Evolutionary conservation across 1,140 invertebrate genomes (phyloP), one percentile per base, ranked within the genome.

Genomic region (Rhagoletis pomonella): DNA sequence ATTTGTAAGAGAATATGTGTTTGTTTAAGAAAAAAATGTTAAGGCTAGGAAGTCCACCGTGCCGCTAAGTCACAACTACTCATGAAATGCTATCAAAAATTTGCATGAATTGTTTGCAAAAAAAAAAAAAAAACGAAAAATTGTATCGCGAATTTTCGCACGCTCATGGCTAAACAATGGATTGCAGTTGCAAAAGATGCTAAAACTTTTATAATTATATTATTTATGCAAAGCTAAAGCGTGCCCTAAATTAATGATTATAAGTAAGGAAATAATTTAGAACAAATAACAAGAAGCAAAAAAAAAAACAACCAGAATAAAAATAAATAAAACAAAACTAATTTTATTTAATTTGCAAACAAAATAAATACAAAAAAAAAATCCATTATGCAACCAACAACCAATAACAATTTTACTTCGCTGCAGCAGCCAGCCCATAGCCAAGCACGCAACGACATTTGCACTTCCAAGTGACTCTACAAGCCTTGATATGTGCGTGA

Each of bases 61-160:
- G 47, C 42, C 9, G n/a, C 6, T 3, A 55, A 55, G 50, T n/a
- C 2, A 55, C 55, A 29, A 29, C 29, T 29, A 29, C 29, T 29
- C 29, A 29, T 29, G 29, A 29, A 29, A 3, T 9, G 4, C 0
- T 12, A 2, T 7, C 19, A 19, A 14, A 69, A 69, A 47, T 19
- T 81, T 81, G 44, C 73, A 69, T 42, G 39, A 44, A 44, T 10
- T 69, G 42, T 29, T 39, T 42, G 12, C 1, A 0, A 3, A 69
- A 39, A 17, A 47, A 10, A 5, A 39, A 17, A 47, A 5, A 29
- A 55, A 81, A 50, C 14, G 12, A 69, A 44, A 44, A 12, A 19
- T 19, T 6, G 29, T 29, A 55, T 81, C 73, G 44, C 42, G 73
- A 81, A 81, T 81, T n/a, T 81, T 81, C 73, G 73, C 73, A 55